Conservation (phyloP, 1,140 invertebrate genomes). For the Heliconius melpomene region DNA sequence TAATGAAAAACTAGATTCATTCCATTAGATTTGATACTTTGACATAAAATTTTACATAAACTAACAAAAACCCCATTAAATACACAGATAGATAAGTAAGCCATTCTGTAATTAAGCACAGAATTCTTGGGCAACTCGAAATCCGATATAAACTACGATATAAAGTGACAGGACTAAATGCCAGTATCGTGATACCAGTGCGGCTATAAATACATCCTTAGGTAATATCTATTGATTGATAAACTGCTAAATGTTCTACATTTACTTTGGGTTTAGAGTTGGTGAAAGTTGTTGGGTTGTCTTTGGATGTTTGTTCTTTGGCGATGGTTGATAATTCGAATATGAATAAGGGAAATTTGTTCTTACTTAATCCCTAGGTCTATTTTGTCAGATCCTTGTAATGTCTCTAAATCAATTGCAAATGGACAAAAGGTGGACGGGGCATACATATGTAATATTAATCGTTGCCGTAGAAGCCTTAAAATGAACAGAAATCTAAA, state of each 20-base stretch:
- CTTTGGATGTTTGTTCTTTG: too few relatives aligned
- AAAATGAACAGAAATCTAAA: too few relatives aligned
- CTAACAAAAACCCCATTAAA: background rate
- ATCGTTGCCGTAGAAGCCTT: too few relatives aligned
- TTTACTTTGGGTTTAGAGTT: background rate
- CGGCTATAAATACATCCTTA: slow-evolving; percentile 7
- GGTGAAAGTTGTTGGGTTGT: background rate
- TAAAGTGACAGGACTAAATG: slow-evolving; percentile 6
- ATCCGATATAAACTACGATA: background rate
- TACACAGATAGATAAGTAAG: background rate
- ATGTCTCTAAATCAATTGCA: too few relatives aligned
- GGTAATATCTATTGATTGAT: background rate
- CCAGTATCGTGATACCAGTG: background rate
- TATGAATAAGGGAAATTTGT: too few relatives aligned
- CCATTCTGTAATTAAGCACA: background rate
- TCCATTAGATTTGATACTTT: too few relatives aligned
- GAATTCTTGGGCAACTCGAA: background rate
- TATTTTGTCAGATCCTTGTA: too few relatives aligned
- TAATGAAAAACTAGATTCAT: too few relatives aligned
- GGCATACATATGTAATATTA: too few relatives aligned
- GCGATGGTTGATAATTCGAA: too few relatives aligned
- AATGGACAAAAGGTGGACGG: too few relatives aligned
- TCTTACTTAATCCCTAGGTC: too few relatives aligned
- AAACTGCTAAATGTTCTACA: background rate
- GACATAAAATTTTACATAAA: background rate